Conservation (phyloP, 1,140 invertebrate genomes). For the Orussus abietinus region DNA sequence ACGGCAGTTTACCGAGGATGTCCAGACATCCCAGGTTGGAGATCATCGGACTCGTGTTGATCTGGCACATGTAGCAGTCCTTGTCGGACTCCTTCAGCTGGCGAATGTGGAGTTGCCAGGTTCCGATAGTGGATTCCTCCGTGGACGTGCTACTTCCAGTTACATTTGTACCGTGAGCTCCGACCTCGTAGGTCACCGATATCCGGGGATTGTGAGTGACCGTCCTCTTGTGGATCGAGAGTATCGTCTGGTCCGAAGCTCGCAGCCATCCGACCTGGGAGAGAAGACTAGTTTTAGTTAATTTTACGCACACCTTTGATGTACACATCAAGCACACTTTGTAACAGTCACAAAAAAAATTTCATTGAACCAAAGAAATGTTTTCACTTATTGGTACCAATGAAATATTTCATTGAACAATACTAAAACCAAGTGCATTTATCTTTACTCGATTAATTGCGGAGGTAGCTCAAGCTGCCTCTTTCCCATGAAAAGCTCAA, state of each 20-base stretch:
- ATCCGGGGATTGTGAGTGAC: slow-evolving; percentile 86
- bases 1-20: slow-evolving; percentile 66
- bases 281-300: slow-evolving; percentile 14
- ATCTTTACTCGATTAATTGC: too few species aligned
- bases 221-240: slow-evolving; percentile 78
- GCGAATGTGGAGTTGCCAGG: slow-evolving; percentile 64
- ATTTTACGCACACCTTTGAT: neutral
- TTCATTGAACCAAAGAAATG: too few species aligned
- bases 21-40: slow-evolving; percentile 66
- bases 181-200: slow-evolving; percentile 73
- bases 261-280: slow-evolving; percentile 87
- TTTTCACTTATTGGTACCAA: too few species aligned
- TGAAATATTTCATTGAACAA: too few species aligned
- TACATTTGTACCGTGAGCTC: slow-evolving; percentile 54
- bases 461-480: too few species aligned
- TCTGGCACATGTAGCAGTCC: slow-evolving; percentile 66
- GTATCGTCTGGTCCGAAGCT: slow-evolving; percentile 83
- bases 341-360: too few species aligned
- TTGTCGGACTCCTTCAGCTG: slow-evolving; percentile 61
- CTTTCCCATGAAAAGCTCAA: too few species aligned
- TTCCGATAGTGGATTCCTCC: slow-evolving; percentile 61
- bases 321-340: too few species aligned
- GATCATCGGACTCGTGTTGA: slow-evolving; percentile 70
- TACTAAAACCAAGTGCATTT: too few species aligned
- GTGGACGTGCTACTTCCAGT: slow-evolving; percentile 60